Base-by-base conservation (phyloP, 2,113 vertebrate genomes). In the Amphiprion percula region DNA sequence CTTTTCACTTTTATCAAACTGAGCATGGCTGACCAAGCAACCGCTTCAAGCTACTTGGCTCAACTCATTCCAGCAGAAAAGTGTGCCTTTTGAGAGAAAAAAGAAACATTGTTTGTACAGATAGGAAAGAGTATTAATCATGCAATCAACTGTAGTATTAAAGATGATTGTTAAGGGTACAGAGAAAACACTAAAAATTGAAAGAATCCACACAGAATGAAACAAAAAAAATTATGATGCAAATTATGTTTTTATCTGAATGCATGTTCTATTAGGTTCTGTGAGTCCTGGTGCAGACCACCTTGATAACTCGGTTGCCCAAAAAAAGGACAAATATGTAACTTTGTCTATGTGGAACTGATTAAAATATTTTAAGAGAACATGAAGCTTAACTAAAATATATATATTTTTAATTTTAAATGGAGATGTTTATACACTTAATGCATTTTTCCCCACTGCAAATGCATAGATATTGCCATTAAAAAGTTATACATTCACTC, bases 1-100 rank as follows among this genome's bases (percentile, higher is more conserved):
- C 67, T 84, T 80, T 74, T 79, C 71, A 80, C 65, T 81, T 76
- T 78, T 70, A 77, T 77, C 64, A 84, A 90, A 87, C 74, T 69
- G 15, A 73, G 84, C 68, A 77, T 79, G 85, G 44, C 24, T 71
- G 75, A 79, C 71, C 85, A 72, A 79, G 58, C 82, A 79, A 39
- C 28, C 49, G 15, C 19, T 5, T 53, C 39, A 58, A 65, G 59
- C 67, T 7, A n/a, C 63, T 80, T 59, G 15, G 65, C 66, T 84
- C 73, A 39, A 37, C 30, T 80, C 69, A 74, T 60, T 77, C 28
- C 56, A 53, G 54, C 60, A 73, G 59, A 74, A 77, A 68, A 62
- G 33, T 72, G 68, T 23, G 63, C 41, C 54, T 75, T 69, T 53
- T 17, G 33, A 61, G 64, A 71, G 63, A 79, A 39, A 12, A 47